Conservation (phyloP, 2,113 vertebrate species). For the Pseudolaguvia tuberculata region DNA sequence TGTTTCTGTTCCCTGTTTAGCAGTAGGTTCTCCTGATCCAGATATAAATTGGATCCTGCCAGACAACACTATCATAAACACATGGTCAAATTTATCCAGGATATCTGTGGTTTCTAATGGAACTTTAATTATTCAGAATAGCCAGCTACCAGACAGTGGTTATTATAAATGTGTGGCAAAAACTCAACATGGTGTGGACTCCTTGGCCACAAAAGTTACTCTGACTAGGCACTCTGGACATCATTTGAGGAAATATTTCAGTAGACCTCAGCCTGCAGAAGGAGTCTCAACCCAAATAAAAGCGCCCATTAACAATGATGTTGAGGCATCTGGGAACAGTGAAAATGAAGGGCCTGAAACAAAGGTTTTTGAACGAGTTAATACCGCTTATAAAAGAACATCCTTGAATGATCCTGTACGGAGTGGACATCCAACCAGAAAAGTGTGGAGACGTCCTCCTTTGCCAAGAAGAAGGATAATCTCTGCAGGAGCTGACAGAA, state of each 20-base stretch:
- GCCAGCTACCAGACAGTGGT: slow-evolving; percentile 70
- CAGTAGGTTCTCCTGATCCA: slow-evolving; percentile 73
- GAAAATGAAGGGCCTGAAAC: slow-evolving; percentile 39
- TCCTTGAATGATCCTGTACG: slow-evolving; percentile 30
- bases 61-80: slow-evolving; percentile 59
- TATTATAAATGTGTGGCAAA: slow-evolving; percentile 82
- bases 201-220: slow-evolving; percentile 64
- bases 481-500: slow-evolving; percentile 63
- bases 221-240: slow-evolving; percentile 62
- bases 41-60: slow-evolving; percentile 84
- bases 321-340: slow-evolving; percentile 73
- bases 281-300: slow-evolving; percentile 61
- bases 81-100: slow-evolving; percentile 64
- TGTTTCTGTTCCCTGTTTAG: slow-evolving; percentile 68
- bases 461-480: slow-evolving; percentile 50
- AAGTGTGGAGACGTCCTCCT: slow-evolving; percentile 51
- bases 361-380: slow-evolving; percentile 20
- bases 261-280: slow-evolving; percentile 66
- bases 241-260: slow-evolving; percentile 61
- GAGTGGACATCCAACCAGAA: slow-evolving; percentile 55
- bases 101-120: slow-evolving; percentile 67
- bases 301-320: slow-evolving; percentile 55
- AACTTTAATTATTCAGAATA: slow-evolving; percentile 68
- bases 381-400: slow-evolving; percentile 37
- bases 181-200: slow-evolving; percentile 77